Evolutionary conservation across 2,113 vertebrate genomes (phyloP), one percentile per base, ranked within the genome.

Genomic region (Cyrtonyx montezumae): DNA sequence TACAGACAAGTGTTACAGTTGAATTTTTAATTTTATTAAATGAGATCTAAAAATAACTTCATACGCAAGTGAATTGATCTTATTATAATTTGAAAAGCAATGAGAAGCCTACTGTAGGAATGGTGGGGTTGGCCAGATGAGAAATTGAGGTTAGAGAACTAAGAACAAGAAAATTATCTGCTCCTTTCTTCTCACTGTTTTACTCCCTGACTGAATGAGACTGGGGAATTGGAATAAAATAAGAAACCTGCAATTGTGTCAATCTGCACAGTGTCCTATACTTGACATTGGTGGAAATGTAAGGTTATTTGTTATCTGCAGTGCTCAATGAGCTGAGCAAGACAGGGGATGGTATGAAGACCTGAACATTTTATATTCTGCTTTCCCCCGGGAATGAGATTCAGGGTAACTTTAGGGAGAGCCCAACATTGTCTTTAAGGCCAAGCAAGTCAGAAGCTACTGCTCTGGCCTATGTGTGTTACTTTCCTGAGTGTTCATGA

Each of bases 141-240:
- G 62, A 96, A 94, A 86, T 77, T 51, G 82, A 95, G 48, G n/a
- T 59, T 87, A 56, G 32, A 87, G 76, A 89, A 93, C 40, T 67
- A 76, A 61, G 53, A 62, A 23, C 56, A 93, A 58, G 76, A 91
- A 93, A 96, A 91, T 83, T 70, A 92, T 91, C 53, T 69, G 4
- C 40, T 74, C 30, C 67, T 94, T 96, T 88, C 87, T 96, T 94
- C n/a, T 92, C 12, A 4, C 51, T 94, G 21, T 73, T 73, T 97
- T 84, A 91, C 56, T 86, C 53, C 96, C 78, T 95, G 87, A 15
- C 86, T 95, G 69, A 91, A 53, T 86, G 80, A 94, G 71, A 66
- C 79, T 90, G 56, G 91, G 83, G 89, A 96, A 93, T 77, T 85
- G 87, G 86, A 94, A 90, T 81, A 94, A 97, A 94, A 96, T 51